A percentile compares a stretch with the other conserved stretches of the same genome.
Evolutionary conservation across 2,888 invertebrate species (phyloP).

Genomic region (Heteropelma amictum): DNA sequence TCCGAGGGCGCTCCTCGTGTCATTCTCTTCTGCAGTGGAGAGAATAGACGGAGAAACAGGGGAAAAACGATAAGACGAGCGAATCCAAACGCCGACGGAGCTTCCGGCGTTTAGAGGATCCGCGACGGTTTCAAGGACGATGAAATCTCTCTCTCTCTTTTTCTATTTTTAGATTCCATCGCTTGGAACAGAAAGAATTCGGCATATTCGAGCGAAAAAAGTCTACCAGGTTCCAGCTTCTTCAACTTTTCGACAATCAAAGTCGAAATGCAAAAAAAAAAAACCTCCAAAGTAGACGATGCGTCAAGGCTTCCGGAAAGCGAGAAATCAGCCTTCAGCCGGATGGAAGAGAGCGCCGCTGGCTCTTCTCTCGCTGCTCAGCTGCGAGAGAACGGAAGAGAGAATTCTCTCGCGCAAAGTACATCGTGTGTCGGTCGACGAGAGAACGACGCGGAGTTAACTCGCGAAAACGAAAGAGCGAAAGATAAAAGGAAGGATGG

Average conservation of each 20-base stretch:
- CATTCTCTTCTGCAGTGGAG: constrained; percentile 34
- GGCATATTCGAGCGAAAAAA: not conserved
- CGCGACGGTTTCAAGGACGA: constrained; percentile 34
- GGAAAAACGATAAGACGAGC: constrained; percentile 13
- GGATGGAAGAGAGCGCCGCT: constrained; percentile 52
- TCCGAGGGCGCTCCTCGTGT: constrained; percentile 43
- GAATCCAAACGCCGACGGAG: constrained; percentile 38
- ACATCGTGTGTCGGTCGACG: constrained; percentile 28
- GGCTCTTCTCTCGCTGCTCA: constrained; percentile 57
- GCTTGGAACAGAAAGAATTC: too few species aligned
- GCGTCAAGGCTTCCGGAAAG: constrained; percentile 64
- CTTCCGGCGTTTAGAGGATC: constrained; percentile 50
- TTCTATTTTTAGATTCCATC: constrained; percentile 18
- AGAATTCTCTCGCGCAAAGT: constrained; percentile 41
- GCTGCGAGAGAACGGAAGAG: constrained; percentile 14
- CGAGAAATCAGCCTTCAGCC: constrained; percentile 74
- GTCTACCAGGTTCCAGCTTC: too few species aligned
- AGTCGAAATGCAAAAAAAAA: not conserved
- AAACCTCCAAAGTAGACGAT: constrained; percentile 28
- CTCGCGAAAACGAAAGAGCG: constrained; percentile 23
- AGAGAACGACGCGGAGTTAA: constrained; percentile 31
- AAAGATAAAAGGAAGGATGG: constrained; percentile 46
- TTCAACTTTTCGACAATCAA: too few species aligned
- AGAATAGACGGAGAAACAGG: constrained; percentile 7
- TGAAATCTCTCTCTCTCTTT: constrained; percentile 35